These are phyloP conservation scores for Tyto alba DNA, from an alignment of 2,113 vertebrate genomes.

Conservation along the genomic window DNA sequence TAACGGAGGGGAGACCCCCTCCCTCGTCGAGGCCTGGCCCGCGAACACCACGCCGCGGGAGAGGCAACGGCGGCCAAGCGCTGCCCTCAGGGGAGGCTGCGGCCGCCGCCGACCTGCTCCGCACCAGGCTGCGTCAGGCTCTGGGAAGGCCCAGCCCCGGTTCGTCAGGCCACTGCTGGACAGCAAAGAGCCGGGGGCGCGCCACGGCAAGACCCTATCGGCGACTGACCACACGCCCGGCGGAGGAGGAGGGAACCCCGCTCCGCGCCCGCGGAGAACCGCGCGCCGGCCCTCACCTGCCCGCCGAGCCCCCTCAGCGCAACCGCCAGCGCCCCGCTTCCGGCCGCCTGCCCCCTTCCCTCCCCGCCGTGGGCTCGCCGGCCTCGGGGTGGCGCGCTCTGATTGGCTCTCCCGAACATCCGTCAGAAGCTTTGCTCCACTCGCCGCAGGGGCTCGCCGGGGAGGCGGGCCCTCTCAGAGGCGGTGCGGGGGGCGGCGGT, in stretches of 20 bases:
- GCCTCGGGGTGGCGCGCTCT: fast-evolving
- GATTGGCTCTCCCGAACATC: fast-evolving
- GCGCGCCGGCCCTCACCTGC: fast-evolving
- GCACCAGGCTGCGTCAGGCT: no score
- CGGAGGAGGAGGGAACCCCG: fast-evolving
- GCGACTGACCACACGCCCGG: fast-evolving
- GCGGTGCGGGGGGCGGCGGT: no score
- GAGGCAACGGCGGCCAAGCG: no score
- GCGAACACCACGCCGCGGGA: fast-evolving
- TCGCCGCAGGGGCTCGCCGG: background rate
- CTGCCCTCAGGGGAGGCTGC: background rate
- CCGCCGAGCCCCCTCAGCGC: background rate
- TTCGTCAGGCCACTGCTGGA: fast-evolving
- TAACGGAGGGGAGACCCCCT: fast-evolving
- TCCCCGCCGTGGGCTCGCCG: background rate
- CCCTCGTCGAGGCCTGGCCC: no score
- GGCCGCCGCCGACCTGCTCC: background rate
- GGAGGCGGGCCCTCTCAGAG: no score
- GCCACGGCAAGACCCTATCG: background rate
- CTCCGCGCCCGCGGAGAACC: fast-evolving
- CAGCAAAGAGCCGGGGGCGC: fast-evolving
- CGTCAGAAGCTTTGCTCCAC: background rate
- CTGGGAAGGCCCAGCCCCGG: background rate
- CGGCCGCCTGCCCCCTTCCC: background rate
- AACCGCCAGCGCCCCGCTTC: fast-evolving